Conservation (phyloP, 2,888 invertebrate species). For the Agriopis marginaria region DNA sequence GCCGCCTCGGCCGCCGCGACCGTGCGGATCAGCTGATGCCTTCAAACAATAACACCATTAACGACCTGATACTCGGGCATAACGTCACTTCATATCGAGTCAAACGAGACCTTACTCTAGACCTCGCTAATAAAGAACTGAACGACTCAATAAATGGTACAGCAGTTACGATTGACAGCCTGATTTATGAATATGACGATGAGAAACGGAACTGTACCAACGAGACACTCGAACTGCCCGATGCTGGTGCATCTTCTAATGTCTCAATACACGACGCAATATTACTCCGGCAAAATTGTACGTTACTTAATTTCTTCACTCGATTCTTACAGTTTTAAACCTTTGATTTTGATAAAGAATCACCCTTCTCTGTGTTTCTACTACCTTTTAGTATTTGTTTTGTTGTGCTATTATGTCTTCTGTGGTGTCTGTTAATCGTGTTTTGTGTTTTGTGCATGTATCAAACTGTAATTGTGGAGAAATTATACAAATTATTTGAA, state of each 20-base stretch:
- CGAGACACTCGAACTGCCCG: neutral
- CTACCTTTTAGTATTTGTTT: too few relatives aligned
- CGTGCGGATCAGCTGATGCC: constrained; percentile 45
- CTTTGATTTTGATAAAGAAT: too few relatives aligned
- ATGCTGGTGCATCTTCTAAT: constrained; percentile 3
- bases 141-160: neutral
- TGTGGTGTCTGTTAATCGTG: too few relatives aligned
- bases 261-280: constrained; percentile 5
- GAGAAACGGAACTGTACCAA: neutral
- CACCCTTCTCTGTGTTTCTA: too few relatives aligned
- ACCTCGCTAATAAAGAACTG: neutral
- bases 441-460: too few relatives aligned
- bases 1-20: constrained; percentile 60
- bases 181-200: neutral
- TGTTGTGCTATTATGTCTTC: too few relatives aligned
- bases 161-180: neutral
- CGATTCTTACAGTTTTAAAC: constrained; percentile 17
- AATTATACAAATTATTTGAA: constrained; percentile 34
- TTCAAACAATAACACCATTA: constrained; percentile 49
- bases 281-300: constrained; percentile 25
- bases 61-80: constrained; percentile 31
- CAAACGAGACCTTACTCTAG: neutral
- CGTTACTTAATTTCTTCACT: constrained; percentile 16
- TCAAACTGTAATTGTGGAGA: constrained; percentile 19
- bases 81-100: constrained; percentile 23